Conservation (phyloP, 2,113 vertebrate species). For the Plestiodon gilberti region DNA sequence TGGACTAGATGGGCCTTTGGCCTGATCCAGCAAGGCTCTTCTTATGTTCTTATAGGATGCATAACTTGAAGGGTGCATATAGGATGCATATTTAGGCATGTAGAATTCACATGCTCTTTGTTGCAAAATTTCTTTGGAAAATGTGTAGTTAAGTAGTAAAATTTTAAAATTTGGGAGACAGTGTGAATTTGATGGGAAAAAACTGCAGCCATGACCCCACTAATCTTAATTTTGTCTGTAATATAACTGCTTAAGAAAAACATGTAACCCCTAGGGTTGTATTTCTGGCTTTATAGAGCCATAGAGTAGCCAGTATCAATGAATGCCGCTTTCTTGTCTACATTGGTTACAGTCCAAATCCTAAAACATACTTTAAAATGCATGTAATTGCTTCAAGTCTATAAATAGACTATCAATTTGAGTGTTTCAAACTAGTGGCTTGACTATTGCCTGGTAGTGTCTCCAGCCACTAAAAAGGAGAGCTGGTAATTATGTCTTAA, state of each 20-base stretch:
- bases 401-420: slow-evolving; percentile 6
- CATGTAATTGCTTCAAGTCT: slow-evolving; percentile 20
- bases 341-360: slow-evolving; percentile 18
- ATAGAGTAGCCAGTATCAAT: background rate
- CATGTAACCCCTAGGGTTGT: background rate
- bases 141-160: background rate
- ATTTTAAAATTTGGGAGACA: background rate
- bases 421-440: slow-evolving; percentile 21
- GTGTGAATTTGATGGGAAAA: background rate
- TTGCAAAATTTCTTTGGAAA: background rate
- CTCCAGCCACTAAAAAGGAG: slow-evolving; percentile 41
- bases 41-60: background rate
- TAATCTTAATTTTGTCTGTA: background rate
- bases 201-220: no score
- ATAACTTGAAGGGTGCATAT: background rate
- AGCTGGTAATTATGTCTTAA: slow-evolving; percentile 29
- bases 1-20: no score
- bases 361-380: slow-evolving; percentile 2
- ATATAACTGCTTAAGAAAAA: background rate
- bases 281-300: background rate
- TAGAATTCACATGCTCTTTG: background rate
- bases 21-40: no score
- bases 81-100: background rate
- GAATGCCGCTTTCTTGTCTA: background rate
- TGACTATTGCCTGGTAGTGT: slow-evolving; percentile 9